phyloP scores from a whole-genome alignment of 2,888 invertebrate genomes.

The Macrosiphum euphorbiae region DNA sequence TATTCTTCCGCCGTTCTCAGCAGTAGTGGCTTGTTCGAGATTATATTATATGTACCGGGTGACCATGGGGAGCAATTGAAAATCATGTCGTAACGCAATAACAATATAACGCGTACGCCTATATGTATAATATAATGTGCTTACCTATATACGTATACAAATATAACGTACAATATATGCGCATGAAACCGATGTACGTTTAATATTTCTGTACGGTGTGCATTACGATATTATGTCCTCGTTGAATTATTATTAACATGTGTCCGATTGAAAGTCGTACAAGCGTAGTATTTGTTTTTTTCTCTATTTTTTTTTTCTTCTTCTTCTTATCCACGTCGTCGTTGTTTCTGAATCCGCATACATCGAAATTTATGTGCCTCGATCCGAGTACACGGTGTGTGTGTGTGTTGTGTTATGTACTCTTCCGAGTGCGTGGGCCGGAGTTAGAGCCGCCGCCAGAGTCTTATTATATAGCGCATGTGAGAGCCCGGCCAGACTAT shows the following conservation, averaged over 20 bases:
- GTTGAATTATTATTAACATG: conserved; percentile 58
- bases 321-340: not conserved
- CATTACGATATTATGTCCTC: conserved; percentile 45
- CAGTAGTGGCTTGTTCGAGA: not conserved
- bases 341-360: conserved; percentile 24
- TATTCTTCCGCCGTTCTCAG: not conserved
- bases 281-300: conserved; percentile 7
- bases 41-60: conserved; percentile 17
- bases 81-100: conserved; percentile 59
- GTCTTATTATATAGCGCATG: conserved; percentile 26
- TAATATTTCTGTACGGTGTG: conserved; percentile 19
- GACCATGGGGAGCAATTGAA: conserved; percentile 56
- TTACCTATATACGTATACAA: not conserved
- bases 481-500: conserved; percentile 39
- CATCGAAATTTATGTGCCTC: conserved; percentile 55
- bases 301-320: not conserved
- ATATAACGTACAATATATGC: not conserved
- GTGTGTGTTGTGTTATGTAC: not conserved
- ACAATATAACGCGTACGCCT: conserved; percentile 4
- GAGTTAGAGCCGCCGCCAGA: not conserved
- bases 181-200: conserved; percentile 1
- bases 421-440: conserved; percentile 51
- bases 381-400: not conserved
- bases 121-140: not conserved
- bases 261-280: conserved; percentile 55